Base-by-base conservation (phyloP, 2,797 vertebrate genomes). In the Coregonus ussuriensis region DNA sequence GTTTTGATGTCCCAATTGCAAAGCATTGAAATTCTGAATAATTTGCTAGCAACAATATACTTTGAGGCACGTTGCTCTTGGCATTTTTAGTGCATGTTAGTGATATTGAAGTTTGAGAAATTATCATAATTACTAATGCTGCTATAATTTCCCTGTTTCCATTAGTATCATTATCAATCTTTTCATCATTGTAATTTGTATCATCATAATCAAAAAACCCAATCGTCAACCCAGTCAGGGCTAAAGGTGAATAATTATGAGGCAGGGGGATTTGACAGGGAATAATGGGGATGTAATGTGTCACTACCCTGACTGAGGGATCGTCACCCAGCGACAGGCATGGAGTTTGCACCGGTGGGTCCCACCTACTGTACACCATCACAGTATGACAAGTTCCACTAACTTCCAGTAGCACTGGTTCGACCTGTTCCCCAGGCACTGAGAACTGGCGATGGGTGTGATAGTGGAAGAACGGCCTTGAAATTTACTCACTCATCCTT, bases 341-440 rank as follows among this genome's bases (percentile, higher is more conserved):
- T 66, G n/a, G 31, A 54, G 56, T n/a, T 31, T 15, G 72, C 41
- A 4, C 52, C 13, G 9, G 41, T 29, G 4, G 51, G 68, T 31
- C 35, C 21, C 31, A 75, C 76, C 77, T 47, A 47, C 41, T 47
- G 41, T 13, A 47, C 79, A 79, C 56, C 51, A 67, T 79, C 56
- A 51, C 72, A 65, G 13, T 31, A 41, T 83, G 81, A 86, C 83
- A 35, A 77, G 85, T 81, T 83, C 77, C 67, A 51, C 75, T 67
- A 80, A 66, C 71, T 81, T 81, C 85, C 77, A 71, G 91, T 31
- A 51, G 53, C 85, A 87, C 93, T 89, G 89, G 93, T 94, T 88
- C 67, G 77, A 93, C 94, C 90, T 88, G 94, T 94, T 95, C 53
- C 71, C 77, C 82, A 4, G 78, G 85, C 73, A 52, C 65, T 18